Percentiles rank a stretch among this genome's conserved stretches.
Evolutionary conservation across 2,797 vertebrate species (phyloP).

Genomic region (Zonotrichia albicollis): DNA sequence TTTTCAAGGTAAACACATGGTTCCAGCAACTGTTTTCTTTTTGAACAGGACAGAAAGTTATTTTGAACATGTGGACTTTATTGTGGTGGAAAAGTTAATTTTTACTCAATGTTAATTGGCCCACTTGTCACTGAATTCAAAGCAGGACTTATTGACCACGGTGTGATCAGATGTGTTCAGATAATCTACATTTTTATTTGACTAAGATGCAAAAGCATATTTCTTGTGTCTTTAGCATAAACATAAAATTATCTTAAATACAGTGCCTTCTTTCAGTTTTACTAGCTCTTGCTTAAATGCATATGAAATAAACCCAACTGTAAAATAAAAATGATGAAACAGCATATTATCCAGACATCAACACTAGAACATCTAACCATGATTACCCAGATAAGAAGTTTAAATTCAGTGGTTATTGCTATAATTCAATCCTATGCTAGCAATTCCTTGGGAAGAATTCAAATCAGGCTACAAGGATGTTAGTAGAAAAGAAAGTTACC

Average conservation of each 20-base stretch:
- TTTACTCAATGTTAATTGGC: not conserved
- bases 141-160: not conserved
- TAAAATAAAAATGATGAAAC: not conserved
- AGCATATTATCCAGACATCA: not conserved
- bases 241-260: not conserved
- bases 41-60: not conserved
- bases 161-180: not conserved
- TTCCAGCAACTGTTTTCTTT: not conserved
- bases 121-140: not conserved
- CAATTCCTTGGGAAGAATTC: not conserved
- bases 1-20: not conserved
- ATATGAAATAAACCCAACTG: not conserved
- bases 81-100: not conserved
- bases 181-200: not conserved
- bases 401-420: not conserved
- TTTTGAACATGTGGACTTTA: not conserved
- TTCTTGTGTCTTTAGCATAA: not conserved
- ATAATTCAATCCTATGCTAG: not conserved
- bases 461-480: not conserved
- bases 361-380: not conserved
- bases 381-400: not conserved
- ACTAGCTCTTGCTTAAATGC: not conserved
- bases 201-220: not conserved
- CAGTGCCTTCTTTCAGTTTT: not conserved
- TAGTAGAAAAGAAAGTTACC: not conserved